Evolutionary conservation across 1,140 invertebrate species (phyloP), one percentile per base, ranked within the genome.

Genomic region (Drosophila chauvacae): DNA sequence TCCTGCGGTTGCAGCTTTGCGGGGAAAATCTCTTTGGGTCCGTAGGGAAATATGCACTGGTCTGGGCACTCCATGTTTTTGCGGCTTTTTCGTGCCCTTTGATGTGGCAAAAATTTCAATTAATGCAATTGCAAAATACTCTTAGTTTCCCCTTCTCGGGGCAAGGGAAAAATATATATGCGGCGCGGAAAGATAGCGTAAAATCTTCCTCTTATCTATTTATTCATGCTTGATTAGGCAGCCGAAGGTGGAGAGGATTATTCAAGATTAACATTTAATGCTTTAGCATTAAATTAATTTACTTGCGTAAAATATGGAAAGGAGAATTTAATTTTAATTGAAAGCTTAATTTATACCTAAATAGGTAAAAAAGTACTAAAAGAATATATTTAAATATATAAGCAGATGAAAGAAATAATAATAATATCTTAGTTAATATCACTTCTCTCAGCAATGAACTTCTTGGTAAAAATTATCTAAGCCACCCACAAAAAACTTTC

Each of bases 41-140:
- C 14, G 23, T 20, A 2, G 63, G 39, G 13, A 47, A 63, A 42
- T 20, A 11, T 45, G 23, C 59, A 63, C n/a, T 47, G 45, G 30
- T 23, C 26, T 45, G 47, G 11, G 48, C 16, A 30, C 44, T 60
- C 35, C 26, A 42, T 60, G 20, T 37, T 62, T 75, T 60, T 81
- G 77, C 53, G 78, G 51, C 64, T 60, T 70, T 75, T 68, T 42
- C 33, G 9, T 57, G 55, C 50, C 18, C 65, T 86, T 81, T 86
- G 78, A 81, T 85, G 82, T 86, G 83, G 83, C 62, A 53, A 51
- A 53, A 56, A 69, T 70, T 82, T 72, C 66, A 82, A 87, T 87
- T 87, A 85, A 62, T 39, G 47, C 65, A 82, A 82, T 79, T 77
- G 75, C 79, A 76, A 76, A 64, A 70, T 65, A 65, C 44, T 75